Base-by-base conservation (phyloP, 2,888 invertebrate genomes). In the Archips crataeganus region DNA sequence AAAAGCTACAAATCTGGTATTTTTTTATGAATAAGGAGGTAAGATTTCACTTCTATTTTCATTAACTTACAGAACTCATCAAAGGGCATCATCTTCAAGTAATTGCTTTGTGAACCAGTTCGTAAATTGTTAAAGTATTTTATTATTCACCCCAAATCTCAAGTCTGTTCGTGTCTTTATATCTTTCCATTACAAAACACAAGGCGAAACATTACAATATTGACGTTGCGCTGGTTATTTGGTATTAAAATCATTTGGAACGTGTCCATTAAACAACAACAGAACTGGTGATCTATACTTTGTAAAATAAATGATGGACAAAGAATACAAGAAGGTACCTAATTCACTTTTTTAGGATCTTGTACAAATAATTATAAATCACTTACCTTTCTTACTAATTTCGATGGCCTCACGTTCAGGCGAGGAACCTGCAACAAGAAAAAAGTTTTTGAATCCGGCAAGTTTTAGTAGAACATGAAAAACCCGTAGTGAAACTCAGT, bases 341-440 rank as follows among this genome's bases (percentile, higher is more conserved):
- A 39, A 49, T 45, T 45, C 9, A 10, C 9, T 45, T 45, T 39
- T 23, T 23, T 23, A 23, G 23, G 23, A 23, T 23, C 23, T 23
- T 23, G 23, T n/a, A n/a, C 3, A n/a, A 49, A 49, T 4, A 47
- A 80, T 77, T 71, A 77, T 68, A 75, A 80, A 76, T 75, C 63
- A 75, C 76, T 79, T 90, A 94, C 94, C 93, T 93, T 93, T 93
- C 84, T 93, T 92, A 81, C 82, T 91, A 84, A 86, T 89, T 82
- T 94, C 94, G 81, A 79, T 82, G 79, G 90, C 76, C 82, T 92
- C 93, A 67, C 88, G 85, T 80, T 92, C 93, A 76, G 91, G 92
- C 66, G 94, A 87, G 77, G 90, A 88, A 81, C 90, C 93, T 94
- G 90, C 63, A 93, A 92, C 84, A 87, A 87, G 70, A 78, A 73